Conservation (phyloP, 2,113 vertebrate species). For the Casuarius casuarius region DNA sequence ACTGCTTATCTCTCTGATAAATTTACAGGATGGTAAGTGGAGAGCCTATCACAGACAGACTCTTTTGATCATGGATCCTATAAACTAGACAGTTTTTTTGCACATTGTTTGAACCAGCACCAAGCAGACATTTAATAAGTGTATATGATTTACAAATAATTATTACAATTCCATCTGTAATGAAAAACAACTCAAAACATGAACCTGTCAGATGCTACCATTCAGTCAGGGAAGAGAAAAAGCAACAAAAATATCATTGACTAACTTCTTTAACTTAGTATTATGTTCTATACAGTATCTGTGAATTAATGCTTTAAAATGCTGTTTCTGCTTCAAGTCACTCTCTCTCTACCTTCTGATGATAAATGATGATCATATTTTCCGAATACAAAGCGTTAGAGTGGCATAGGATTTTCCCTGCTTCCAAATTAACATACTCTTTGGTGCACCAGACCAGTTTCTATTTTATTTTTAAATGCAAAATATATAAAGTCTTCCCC, state of each 20-base stretch:
- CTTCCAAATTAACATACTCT: neutral
- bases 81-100: neutral
- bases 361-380: neutral
- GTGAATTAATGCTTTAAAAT: slow-evolving; percentile 4
- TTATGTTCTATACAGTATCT: neutral
- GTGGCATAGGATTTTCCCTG: neutral
- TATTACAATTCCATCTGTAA: neutral
- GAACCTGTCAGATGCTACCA: neutral
- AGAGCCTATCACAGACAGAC: neutral
- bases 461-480: neutral
- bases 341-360: neutral
- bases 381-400: neutral
- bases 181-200: slow-evolving; percentile 7
- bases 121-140: neutral
- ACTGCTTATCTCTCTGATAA: neutral
- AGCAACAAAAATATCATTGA: neutral
- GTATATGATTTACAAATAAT: neutral
- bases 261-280: neutral
- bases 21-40: neutral
- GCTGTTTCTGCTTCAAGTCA: neutral
- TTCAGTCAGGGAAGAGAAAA: slow-evolving; percentile 9
- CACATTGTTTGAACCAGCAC: neutral
- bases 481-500: neutral
- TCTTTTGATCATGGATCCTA: neutral
- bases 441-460: neutral